A percentile compares a stretch with the other conserved stretches of the same genome.
Conservation (phyloP, 2,888 invertebrate genomes). For the Axea sp. region DNA sequence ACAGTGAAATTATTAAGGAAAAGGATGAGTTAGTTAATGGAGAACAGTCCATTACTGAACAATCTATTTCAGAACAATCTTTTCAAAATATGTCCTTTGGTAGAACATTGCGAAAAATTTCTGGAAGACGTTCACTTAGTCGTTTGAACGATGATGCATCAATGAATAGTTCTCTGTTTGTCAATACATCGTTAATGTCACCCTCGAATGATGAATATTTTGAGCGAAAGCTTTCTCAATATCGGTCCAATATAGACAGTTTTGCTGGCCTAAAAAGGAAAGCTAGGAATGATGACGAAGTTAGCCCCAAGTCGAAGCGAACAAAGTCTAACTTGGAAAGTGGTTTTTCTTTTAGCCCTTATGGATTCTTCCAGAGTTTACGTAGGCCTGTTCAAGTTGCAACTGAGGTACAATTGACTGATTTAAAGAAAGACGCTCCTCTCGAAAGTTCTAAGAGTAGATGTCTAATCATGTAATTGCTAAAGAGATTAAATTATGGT, state of each 20-base stretch:
- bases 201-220: slow-evolving; percentile 64
- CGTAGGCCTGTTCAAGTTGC: slow-evolving; percentile 24
- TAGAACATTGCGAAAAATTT: slow-evolving; percentile 73
- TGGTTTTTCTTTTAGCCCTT: slow-evolving; percentile 19
- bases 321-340: slow-evolving; percentile 4
- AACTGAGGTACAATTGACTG: background rate
- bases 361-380: slow-evolving; percentile 22
- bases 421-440: background rate
- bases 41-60: slow-evolving; percentile 1
- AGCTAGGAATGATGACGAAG: slow-evolving; percentile 6
- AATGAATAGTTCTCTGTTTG: slow-evolving; percentile 75
- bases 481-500: slow-evolving; percentile 4
- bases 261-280: slow-evolving; percentile 27
- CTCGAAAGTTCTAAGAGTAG: slow-evolving; percentile 14
- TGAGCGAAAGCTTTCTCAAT: slow-evolving; percentile 23
- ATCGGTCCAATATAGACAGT: slow-evolving; percentile 18
- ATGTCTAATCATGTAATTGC: slow-evolving; percentile 43
- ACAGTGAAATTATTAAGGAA: slow-evolving; percentile 2
- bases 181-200: slow-evolving; percentile 73
- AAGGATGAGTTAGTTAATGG: slow-evolving; percentile 32
- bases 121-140: slow-evolving; percentile 73
- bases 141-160: slow-evolving; percentile 73
- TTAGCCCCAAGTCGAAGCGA: slow-evolving; percentile 14
- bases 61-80: slow-evolving; percentile 24
- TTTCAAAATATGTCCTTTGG: slow-evolving; percentile 73